Evolutionary conservation across 2,888 invertebrate genomes (phyloP), one percentile per base, ranked within the genome.

Genomic region (Julus scandinavius): DNA sequence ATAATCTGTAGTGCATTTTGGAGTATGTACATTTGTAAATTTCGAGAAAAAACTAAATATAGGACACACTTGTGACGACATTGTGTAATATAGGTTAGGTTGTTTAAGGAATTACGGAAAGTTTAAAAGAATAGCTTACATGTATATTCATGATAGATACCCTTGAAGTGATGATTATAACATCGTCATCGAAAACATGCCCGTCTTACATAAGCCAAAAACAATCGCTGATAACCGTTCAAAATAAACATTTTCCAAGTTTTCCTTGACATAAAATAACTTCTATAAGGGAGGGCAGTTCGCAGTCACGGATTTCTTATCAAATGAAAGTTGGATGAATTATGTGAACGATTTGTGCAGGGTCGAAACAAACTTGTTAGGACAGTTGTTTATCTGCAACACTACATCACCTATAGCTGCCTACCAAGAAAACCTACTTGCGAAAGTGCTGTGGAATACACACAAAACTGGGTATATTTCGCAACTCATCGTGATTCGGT

Each of bases 231-330:
- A 29, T 72, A 72, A 11, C 72, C 29, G 72, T 29, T 5, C 63
- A 63, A 63, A 63, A 63, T 17, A 63, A 63, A 63, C 63, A n/a
- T n/a, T 63, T 6, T n/a, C 63, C n/a, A 63, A n/a, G 29, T 72
- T 72, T 72, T 29, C 72, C 72, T 72, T 72, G 72, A 72, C 72
- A 29, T 29, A 72, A 20, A 72, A 29, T 29, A 72, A 63, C n/a
- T 3, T 20, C 9, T 63, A 63, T 63, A 63, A 63, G 7, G 63
- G 20, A 63, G 29, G 72, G 29, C 72, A 72, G 5, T 29, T 9
- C 29, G 20, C 20, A 72, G 72, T 20, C 20, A n/a, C 45, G 54
- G 9, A 63, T n/a, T 63, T 15, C 63, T 63, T 63, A 63, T 63
- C 63, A n/a, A 17, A 17, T n/a, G 6, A 63, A 63, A n/a, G 63